Evolutionary conservation across 2,113 vertebrate genomes (phyloP), one percentile per base, ranked within the genome.

Genomic region (Thamnaconus septentrionalis): DNA sequence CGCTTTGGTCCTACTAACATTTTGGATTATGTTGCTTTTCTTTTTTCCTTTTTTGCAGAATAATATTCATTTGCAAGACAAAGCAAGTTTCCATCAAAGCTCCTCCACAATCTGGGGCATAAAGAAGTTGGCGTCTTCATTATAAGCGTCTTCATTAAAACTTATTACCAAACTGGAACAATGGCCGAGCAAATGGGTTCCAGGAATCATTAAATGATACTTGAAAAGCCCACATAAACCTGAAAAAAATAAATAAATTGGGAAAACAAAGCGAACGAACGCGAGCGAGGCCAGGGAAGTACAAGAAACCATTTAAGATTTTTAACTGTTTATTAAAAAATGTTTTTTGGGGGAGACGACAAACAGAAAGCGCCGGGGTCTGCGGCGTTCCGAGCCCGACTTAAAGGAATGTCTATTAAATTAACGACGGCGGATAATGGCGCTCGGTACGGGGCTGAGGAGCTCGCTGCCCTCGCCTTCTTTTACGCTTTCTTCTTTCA

Each of bases 261-360:
- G 52, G 58, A 67, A 59, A 58, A 9, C 46, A 66, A 64, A 64
- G 1, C 73, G 72, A 78, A 85, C 40, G 63, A 84, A 79, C 41
- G 44, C 74, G 56, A 79, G 47, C 39, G 71, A 83, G 88, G 81
- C 75, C 66, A 86, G 79, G 75, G 74, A 80, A 84, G 75, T 81
- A 86, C 81, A 83, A 83, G 81, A 88, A 79, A 80, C 72, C 84
- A 86, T 89, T 90, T 81, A 89, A 91, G 80, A 89, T 86, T 82
- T 31, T 86, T 80, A 84, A 83, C 78, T 87, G 84, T 90, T 90
- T 89, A 92, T 92, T 92, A 90, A 91, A 91, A 87, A 31, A 81
- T 53, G 78, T 85, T 87, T 91, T 76, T 10, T 51, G 50, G 55
- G 73, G 78, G 69, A 83, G 84, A 91, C 76, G 81, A 91, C 85